These are phyloP conservation scores for Erpobdella octoculata DNA, from an alignment of 2,888 invertebrate species.

Conservation along the genomic window DNA sequence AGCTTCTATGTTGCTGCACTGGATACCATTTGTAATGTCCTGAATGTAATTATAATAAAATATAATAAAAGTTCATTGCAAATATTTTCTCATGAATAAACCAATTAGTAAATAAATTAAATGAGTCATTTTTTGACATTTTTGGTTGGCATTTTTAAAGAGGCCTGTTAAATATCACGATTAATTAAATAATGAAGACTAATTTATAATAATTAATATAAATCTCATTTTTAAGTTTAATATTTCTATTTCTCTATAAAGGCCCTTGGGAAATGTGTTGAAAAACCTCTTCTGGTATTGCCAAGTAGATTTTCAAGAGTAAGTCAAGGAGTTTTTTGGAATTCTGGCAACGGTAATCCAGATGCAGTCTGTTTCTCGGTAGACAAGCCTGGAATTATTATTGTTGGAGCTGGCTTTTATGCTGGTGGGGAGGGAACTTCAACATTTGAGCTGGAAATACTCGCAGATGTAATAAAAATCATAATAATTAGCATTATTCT, in stretches of 20 bases:
- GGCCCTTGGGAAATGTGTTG: constrained; percentile 67
- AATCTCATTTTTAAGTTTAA: too few species aligned
- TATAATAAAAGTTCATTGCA: too few species aligned
- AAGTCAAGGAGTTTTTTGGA: constrained; percentile 85
- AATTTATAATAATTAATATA: too few species aligned
- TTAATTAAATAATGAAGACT: too few species aligned
- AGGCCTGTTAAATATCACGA: too few species aligned
- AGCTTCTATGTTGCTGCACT: too few species aligned
- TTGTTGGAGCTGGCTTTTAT: constrained; percentile 82
- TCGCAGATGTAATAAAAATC: constrained; percentile 11
- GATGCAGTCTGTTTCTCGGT: constrained; percentile 92
- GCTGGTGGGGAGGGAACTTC: constrained; percentile 85
- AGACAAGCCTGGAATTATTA: constrained; percentile 76
- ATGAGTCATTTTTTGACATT: background rate
- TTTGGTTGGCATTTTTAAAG: too few species aligned
- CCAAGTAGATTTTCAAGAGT: constrained; percentile 82
- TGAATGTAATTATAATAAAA: background rate
- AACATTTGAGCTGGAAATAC: constrained; percentile 80
- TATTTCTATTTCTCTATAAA: too few species aligned
- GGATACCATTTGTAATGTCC: background rate
- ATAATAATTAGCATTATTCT: background rate
- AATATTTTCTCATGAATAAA: too few species aligned
- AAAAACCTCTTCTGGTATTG: constrained; percentile 73
- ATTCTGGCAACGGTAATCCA: constrained; percentile 89
- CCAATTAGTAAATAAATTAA: too few species aligned